Base-by-base conservation (phyloP, 2,113 vertebrate genomes). In the Geothlypis trichas region DNA sequence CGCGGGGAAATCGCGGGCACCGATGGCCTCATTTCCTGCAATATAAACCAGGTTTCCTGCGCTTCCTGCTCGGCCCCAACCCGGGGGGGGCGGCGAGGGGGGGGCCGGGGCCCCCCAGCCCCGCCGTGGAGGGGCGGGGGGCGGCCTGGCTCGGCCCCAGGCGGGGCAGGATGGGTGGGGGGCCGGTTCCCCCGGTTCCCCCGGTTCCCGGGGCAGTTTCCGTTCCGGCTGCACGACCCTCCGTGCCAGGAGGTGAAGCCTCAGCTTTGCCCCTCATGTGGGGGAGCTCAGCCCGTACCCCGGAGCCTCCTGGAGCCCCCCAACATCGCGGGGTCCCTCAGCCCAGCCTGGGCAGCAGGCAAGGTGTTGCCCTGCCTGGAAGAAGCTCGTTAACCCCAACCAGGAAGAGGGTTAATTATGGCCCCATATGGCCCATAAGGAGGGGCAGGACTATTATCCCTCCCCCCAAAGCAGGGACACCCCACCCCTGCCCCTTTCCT, bases 1-100 rank as follows among this genome's bases (percentile, higher is more conserved):
- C 37, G 13, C 55, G 26, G 92, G 86, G 77, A 89, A 94, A 58
- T 74, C 59, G 80, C 57, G 89, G 95, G 92, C 87, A 90, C 66
- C 75, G 66, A 23, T 78, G 93, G 84, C 87, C 84, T 84, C 93
- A 93, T 96, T 96, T 96, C 95, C 95, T 93, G 71, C 95, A 61
- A 88, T 94, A 94, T 93, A 90, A 90, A 90, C 22, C 84, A 15
- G 58, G 83, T 18, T 96, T 96, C 94, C 94, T 95, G 84, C 6
- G 72, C 89, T 95, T 95, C 95, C 95, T 94, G 95, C 74, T 69
- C 83, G 24, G 87, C 83, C 87, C 69, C 65, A 41, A 22, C 15
- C 19, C 7, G 4, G 31, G 33, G 27, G 67, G 62, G 67, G 54
- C 41, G 52, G 6, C 2, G 5, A 2, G 39, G 39, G 54, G 55